Evolutionary conservation across 1,140 invertebrate genomes (phyloP), one percentile per base, ranked within the genome.

Genomic region (Globodera rostochiensis): DNA sequence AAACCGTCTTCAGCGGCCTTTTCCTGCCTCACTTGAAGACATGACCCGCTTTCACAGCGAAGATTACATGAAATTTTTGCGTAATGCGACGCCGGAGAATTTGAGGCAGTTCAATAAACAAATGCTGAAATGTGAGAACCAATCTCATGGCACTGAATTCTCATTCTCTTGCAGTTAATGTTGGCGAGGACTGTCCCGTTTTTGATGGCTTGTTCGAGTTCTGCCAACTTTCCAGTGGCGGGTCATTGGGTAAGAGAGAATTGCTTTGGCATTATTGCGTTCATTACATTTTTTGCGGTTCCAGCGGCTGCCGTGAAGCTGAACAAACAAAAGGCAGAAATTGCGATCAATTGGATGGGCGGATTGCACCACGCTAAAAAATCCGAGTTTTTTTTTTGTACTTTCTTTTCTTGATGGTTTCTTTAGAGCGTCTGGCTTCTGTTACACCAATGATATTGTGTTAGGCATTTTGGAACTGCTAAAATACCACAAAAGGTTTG

Each of bases 11-110:
- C 90, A 98, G 95, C 92, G 97, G 86, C 97, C 97, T 60, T 97
- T 98, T 90, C 99, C 99, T 92, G 98, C 98, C 19, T 98, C 96
- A 67, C 96, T 96, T 82, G 97, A 99, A 91, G 98, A 99, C 91
- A 99, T 99, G 96, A 99, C 97, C 36, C 98, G 98, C 91, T 99
- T 99, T 90, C 98, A 99, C 91, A 98, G 96, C 86, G 97, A 99
- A 92, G 98, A 99, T 89, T 99, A 99, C 90, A 98, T 99, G 82
- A 93, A 96, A 74, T 99, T 99, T 91, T 91, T 99, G 73, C 92
- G 96, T 46, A 97, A 95, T 81, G 99, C 99, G 86, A 92, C 96
- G 84, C 98, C 98, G 47, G 98, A 99, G 90, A 99, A 99, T 89
- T 97, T 99, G 95, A 94, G 95, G 6, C 96, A 98, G 91, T 99